Evolutionary conservation across 2,888 invertebrate species (phyloP).

Genomic region (Litoditis marina): DNA sequence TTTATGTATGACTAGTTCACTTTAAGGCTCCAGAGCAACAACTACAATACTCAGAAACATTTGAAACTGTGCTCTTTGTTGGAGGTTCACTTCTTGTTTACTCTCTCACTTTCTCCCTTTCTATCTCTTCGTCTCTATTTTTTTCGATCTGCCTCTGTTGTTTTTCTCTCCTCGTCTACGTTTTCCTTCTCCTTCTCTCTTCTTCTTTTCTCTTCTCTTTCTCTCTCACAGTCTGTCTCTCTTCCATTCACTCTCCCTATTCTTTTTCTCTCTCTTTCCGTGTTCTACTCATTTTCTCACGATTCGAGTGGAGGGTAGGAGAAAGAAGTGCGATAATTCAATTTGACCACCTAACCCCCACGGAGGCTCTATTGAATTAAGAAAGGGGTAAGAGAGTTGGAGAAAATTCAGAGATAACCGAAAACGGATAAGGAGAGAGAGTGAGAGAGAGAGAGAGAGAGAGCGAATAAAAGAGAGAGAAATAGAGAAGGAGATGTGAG

Average conservation of each 20-base stretch:
- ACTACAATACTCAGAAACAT: too few species aligned
- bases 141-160: not conserved
- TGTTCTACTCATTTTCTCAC: not conserved
- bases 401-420: too few species aligned
- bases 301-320: not conserved
- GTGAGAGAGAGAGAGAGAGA: too few species aligned
- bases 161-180: not conserved
- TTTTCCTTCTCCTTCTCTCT: conserved; percentile 2
- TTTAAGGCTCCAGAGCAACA: too few species aligned
- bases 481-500: too few species aligned
- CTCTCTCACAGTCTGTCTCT: not conserved
- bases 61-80: too few species aligned
- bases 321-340: not conserved
- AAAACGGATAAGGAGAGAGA: too few species aligned
- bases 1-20: not conserved
- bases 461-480: too few species aligned
- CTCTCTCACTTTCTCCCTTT: not conserved
- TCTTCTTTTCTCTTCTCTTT: not conserved
- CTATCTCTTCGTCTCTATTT: conserved; percentile 7
- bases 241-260: not conserved
- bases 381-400: too few species aligned
- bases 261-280: not conserved
- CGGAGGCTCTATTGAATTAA: too few species aligned
- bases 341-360: too few species aligned
- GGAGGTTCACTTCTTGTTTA: not conserved